Evolutionary conservation across 2,888 invertebrate genomes (phyloP), one percentile per base, ranked within the genome.

Genomic region (Microchrysa polita): DNA sequence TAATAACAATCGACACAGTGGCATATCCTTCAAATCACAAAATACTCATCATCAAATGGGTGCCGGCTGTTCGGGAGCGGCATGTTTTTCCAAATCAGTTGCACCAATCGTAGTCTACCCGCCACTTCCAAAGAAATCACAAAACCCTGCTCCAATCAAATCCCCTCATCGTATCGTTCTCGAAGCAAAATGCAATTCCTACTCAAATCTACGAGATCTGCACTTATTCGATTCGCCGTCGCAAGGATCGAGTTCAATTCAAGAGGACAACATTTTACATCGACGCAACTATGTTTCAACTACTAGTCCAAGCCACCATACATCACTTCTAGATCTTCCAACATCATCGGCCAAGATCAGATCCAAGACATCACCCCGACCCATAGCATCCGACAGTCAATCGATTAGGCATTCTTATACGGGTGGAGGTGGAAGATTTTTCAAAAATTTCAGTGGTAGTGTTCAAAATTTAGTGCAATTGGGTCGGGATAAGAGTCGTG

Each of bases 251-350:
- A 73, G 73, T 63, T 67, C 76, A 40, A 76, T 76, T 12, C 73
- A 75, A 72, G 72, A 52, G 63, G 73, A 76, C 63, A 76, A 75
- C 44, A 76, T 76, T 23, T 53, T 76, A 14, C 73, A 76, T 72
- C 67, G 74, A 48, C 52, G 60, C 22, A 73, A 76, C 48, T 59
- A 34, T 48, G 60, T 40, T 10, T 55, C n/a, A 10, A n/a, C n/a
- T n/a, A n/a, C n/a, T n/a, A 27, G 20, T 16, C 73, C 73, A 14
- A 20, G 14, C 44, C 53, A 55, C n/a, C 40, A 55, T 10, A 44
- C 16, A 10, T 63, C 53, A 4, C 23, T 27, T 5, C n/a, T 63
- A 7, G 73, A 65, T 12, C 34, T 44, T 5, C 27, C 27, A 34
- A 34, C 27, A 5, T 61, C 61, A 20, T 20, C 34, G n/a, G 52